Percentiles rank a stretch among this genome's conserved stretches.
Conservation (phyloP, 2,797 vertebrate genomes). For the Delichon dasypus region DNA sequence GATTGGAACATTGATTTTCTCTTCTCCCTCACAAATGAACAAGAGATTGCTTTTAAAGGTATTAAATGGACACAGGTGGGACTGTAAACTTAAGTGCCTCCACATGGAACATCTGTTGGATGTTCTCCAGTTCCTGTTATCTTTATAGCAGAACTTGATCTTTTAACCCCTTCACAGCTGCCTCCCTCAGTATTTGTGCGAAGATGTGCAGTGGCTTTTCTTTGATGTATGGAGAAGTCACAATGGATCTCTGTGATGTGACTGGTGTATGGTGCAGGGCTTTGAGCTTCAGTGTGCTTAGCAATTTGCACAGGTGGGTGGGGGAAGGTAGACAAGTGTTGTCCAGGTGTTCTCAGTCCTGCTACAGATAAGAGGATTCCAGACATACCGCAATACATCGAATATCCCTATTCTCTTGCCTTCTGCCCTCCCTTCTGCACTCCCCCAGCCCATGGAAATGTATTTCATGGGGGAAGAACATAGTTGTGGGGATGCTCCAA, state of each 20-base stretch:
- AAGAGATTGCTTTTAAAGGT: conserved; percentile 67
- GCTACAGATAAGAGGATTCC: conserved; percentile 59
- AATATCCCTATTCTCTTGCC: background rate
- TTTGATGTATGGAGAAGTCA: conserved; percentile 52
- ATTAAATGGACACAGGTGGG: conserved; percentile 69
- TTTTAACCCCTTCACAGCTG: conserved; percentile 60
- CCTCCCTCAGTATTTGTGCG: background rate
- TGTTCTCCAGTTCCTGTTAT: conserved; percentile 64
- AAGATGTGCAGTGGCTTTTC: conserved; percentile 9
- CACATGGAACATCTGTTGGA: conserved; percentile 69
- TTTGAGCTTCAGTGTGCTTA: conserved; percentile 22
- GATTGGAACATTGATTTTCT: background rate
- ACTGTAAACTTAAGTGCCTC: conserved; percentile 70
- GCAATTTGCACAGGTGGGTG: conserved; percentile 49
- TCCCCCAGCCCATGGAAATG: background rate
- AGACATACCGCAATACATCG: background rate
- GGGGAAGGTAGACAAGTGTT: conserved; percentile 55
- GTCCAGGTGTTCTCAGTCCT: conserved; percentile 54
- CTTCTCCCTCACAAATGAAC: conserved; percentile 27
- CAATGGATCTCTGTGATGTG: conserved; percentile 55
- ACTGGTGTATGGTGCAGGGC: background rate
- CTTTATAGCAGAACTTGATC: conserved; percentile 65
- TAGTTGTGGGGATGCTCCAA: background rate
- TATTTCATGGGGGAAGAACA: background rate
- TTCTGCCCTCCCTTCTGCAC: background rate